Percentiles rank a stretch among this genome's conserved stretches.
phyloP scores from a whole-genome alignment of 2,113 vertebrate genomes.

The Scytalopus superciliaris region DNA sequence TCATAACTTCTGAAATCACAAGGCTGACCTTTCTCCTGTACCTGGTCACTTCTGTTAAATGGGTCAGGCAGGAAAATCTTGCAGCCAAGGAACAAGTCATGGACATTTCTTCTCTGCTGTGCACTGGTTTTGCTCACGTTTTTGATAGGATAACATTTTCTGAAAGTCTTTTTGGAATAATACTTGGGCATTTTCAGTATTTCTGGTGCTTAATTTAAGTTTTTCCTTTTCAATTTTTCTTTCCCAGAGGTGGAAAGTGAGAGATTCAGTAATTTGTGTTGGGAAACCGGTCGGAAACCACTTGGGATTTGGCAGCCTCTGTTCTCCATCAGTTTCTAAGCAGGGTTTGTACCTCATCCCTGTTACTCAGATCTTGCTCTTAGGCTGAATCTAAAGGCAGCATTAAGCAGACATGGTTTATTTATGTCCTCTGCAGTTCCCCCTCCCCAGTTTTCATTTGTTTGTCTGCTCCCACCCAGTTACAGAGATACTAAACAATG shows the following conservation, averaged over 20 bases:
- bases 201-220: background rate
- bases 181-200: background rate
- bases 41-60: background rate
- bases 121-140: accelerated
- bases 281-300: background rate
- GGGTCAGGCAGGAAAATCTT: background rate
- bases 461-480: background rate
- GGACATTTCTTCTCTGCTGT: background rate
- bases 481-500: conserved; percentile 4
- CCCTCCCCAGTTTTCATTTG: background rate
- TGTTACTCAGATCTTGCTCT: background rate
- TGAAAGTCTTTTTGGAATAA: background rate
- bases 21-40: background rate
- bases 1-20: background rate
- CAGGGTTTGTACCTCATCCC: background rate
- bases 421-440: background rate
- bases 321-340: background rate
- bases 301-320: background rate
- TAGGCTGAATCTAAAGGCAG: background rate
- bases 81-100: background rate
- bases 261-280: background rate
- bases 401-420: background rate
- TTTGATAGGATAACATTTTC: background rate
- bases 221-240: background rate
- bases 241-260: background rate